These are phyloP conservation scores for Euzetes globulus DNA, from an alignment of 2,888 invertebrate genomes.

Conservation along the genomic window DNA sequence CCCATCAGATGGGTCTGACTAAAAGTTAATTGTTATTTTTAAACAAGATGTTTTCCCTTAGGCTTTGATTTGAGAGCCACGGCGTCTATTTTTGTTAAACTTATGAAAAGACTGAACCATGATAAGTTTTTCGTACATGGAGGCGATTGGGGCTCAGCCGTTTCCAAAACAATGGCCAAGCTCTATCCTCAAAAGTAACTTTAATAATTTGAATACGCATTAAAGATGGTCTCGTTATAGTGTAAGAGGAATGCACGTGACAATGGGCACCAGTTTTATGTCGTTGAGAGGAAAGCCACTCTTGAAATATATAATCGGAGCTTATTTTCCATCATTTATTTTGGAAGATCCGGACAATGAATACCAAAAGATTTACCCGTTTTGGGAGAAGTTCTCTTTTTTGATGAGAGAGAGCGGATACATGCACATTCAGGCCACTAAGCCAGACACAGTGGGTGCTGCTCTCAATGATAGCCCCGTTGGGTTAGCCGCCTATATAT, in stretches of 20 bases:
- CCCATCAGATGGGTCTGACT: conserved; percentile 49
- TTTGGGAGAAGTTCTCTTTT: conserved; percentile 27
- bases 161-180: conserved; percentile 56
- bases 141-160: conserved; percentile 71
- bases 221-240: neutral
- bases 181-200: conserved; percentile 54
- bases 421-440: conserved; percentile 72
- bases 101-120: conserved; percentile 63
- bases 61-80: conserved; percentile 49
- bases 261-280: neutral
- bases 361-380: neutral
- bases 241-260: conserved; percentile 23
- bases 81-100: conserved; percentile 54
- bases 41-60: neutral
- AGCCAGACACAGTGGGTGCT: conserved; percentile 73
- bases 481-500: conserved; percentile 76
- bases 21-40: neutral
- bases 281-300: conserved; percentile 2
- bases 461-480: conserved; percentile 68
- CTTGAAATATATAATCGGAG: conserved; percentile 5
- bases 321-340: conserved; percentile 15
- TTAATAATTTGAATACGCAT: neutral
- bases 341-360: conserved; percentile 26
- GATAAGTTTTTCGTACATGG: conserved; percentile 63
- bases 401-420: conserved; percentile 51